These are phyloP conservation scores for Micoletzkya japonica DNA, from an alignment of 2,888 invertebrate genomes.

Conservation along the genomic window DNA sequence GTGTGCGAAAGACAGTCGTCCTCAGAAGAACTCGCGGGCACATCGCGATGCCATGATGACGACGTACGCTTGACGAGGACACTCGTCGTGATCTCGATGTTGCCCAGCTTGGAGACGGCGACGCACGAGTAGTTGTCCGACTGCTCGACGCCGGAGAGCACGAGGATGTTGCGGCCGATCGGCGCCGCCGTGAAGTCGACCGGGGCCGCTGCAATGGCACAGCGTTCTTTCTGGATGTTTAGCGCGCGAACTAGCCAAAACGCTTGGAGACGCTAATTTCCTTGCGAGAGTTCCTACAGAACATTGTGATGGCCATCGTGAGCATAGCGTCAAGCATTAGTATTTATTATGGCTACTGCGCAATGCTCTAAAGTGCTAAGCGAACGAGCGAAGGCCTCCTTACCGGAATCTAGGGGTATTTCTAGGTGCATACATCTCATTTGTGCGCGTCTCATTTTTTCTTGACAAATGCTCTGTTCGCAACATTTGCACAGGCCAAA, in stretches of 20 bases:
- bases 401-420: not conserved
- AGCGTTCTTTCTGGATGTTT: constrained; percentile 75
- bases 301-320: too few relatives aligned
- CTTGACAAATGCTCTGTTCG: too few relatives aligned
- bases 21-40: too few relatives aligned
- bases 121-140: constrained; percentile 96
- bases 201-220: constrained; percentile 14
- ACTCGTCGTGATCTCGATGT: constrained; percentile 82
- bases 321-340: not conserved
- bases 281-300: not conserved
- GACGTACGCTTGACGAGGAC: constrained; percentile 89
- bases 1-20: too few relatives aligned
- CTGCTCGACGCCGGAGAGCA: constrained; percentile 80
- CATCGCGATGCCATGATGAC: not conserved
- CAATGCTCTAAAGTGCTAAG: too few relatives aligned
- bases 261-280: not conserved
- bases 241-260: constrained; percentile 67
- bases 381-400: too few relatives aligned
- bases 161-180: constrained; percentile 79
- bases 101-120: constrained; percentile 88
- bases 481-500: too few relatives aligned
- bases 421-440: too few relatives aligned
- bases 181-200: constrained; percentile 62
- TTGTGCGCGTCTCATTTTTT: too few relatives aligned
- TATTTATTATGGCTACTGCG: too few relatives aligned